phyloP scores from a whole-genome alignment of 2,888 invertebrate species.

The Bellardia bayeri region DNA sequence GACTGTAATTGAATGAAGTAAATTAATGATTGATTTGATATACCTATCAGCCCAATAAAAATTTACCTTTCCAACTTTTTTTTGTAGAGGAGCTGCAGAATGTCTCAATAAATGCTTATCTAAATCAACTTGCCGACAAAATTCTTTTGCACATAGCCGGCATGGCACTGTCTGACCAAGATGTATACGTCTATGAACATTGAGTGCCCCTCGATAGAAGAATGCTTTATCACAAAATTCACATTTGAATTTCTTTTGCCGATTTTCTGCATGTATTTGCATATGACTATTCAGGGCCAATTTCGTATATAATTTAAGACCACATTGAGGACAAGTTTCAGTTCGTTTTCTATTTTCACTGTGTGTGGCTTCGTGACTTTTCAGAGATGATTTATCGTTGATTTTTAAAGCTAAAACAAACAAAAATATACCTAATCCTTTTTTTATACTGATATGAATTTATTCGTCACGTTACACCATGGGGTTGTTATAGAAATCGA shows the following conservation, averaged over 20 bases:
- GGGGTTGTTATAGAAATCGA: too few species aligned
- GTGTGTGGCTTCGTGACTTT: slow-evolving; percentile 56
- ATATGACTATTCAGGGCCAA: slow-evolving; percentile 32
- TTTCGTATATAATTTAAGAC: slow-evolving; percentile 39
- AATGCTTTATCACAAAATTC: slow-evolving; percentile 66
- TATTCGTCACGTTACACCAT: neutral
- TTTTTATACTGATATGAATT: neutral
- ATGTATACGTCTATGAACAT: slow-evolving; percentile 66
- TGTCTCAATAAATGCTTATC: slow-evolving; percentile 48
- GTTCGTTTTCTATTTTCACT: slow-evolving; percentile 40
- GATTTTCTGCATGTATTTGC: slow-evolving; percentile 45
- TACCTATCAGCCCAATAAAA: neutral
- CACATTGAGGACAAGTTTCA: slow-evolving; percentile 50
- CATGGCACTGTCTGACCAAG: slow-evolving; percentile 57
- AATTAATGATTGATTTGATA: neutral
- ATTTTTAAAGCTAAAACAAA: slow-evolving; percentile 26
- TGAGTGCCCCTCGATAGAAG: slow-evolving; percentile 47
- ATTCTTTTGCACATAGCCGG: slow-evolving; percentile 51
- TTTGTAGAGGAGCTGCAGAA: slow-evolving; percentile 19
- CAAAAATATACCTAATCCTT: neutral
- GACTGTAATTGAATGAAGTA: neutral
- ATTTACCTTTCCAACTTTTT: slow-evolving; percentile 15
- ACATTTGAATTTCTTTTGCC: slow-evolving; percentile 61
- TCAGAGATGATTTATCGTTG: neutral
- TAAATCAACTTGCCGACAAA: slow-evolving; percentile 52